A percentile compares a stretch with the other conserved stretches of the same genome.
These are phyloP conservation scores for Heliconius hermathena DNA, from an alignment of 1,140 invertebrate genomes.

Conservation along the genomic window DNA sequence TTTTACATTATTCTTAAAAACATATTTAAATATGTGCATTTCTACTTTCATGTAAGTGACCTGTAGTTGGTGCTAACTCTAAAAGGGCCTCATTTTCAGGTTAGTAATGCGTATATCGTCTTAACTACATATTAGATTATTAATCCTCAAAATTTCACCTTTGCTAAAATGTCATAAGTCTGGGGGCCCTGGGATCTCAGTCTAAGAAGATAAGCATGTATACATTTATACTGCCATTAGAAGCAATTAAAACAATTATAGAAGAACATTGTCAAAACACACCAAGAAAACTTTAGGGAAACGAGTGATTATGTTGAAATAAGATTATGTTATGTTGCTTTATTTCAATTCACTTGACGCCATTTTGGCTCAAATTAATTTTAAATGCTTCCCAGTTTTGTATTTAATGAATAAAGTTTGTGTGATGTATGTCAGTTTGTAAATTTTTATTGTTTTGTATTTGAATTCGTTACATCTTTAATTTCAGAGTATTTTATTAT, in stretches of 20 bases:
- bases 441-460: too few species aligned
- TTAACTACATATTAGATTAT: too few species aligned
- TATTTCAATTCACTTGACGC: not conserved
- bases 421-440: not conserved
- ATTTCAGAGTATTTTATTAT: too few species aligned
- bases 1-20: too few species aligned
- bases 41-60: too few species aligned
- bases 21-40: too few species aligned
- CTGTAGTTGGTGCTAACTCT: too few species aligned
- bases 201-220: not conserved
- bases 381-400: not conserved
- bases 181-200: too few species aligned
- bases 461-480: not conserved
- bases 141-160: too few species aligned
- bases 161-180: too few species aligned
- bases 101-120: too few species aligned
- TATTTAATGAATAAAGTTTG: not conserved
- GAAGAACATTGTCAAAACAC: constrained; percentile 3
- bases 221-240: not conserved
- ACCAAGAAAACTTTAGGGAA: not conserved
- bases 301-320: not conserved
- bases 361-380: not conserved
- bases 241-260: not conserved
- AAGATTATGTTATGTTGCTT: not conserved
- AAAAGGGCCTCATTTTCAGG: too few species aligned